A percentile compares a stretch with the other conserved stretches of the same genome.
Conservation (phyloP, 2,888 invertebrate species). For the Campoplex nolae region DNA sequence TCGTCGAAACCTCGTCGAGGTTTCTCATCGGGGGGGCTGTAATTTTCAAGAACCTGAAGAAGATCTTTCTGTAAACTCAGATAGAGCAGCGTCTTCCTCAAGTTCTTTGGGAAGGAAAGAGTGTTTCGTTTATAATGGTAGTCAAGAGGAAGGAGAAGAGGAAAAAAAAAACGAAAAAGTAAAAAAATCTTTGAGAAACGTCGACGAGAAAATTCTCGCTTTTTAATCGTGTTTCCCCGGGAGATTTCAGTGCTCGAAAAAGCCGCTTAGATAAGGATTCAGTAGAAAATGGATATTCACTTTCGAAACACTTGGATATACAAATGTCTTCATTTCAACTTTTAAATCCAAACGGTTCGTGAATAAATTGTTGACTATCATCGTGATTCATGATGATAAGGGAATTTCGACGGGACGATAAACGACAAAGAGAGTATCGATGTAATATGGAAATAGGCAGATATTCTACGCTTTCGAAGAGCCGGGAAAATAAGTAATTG, state of each 20-base stretch:
- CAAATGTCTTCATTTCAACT: slow-evolving; percentile 68
- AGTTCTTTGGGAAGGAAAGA: slow-evolving; percentile 1
- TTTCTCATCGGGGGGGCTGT: slow-evolving; percentile 37
- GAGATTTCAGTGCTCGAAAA: slow-evolving; percentile 34
- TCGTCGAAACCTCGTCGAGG: slow-evolving; percentile 8
- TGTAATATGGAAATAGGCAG: slow-evolving; percentile 2
- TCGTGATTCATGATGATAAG: slow-evolving; percentile 34
- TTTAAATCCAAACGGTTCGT: slow-evolving; percentile 11
- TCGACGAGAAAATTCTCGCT: slow-evolving; percentile 39
- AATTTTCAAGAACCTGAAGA: slow-evolving; percentile 54
- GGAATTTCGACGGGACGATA: slow-evolving; percentile 1
- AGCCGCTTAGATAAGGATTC: slow-evolving; percentile 51
- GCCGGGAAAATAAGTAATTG: slow-evolving; percentile 43
- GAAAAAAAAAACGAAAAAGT: too few species aligned
- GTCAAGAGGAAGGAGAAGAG: slow-evolving; percentile 57
- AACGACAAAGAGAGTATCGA: slow-evolving; percentile 28
- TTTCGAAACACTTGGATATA: slow-evolving; percentile 55
- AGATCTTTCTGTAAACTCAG: slow-evolving; percentile 45
- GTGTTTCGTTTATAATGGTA: slow-evolving; percentile 6
- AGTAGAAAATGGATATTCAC: slow-evolving; percentile 14
- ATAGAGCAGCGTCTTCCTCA: slow-evolving; percentile 37
- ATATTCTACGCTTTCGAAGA: slow-evolving; percentile 36
- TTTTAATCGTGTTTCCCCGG: slow-evolving; percentile 47
- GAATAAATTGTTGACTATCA: slow-evolving; percentile 36
- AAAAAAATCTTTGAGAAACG: slow-evolving; percentile 15